A percentile compares a stretch with the other conserved stretches of the same genome.
These are phyloP conservation scores for Anthopleura xanthogrammica DNA, from an alignment of 92 coral and sea anemone species.

Conservation along the genomic window DNA sequence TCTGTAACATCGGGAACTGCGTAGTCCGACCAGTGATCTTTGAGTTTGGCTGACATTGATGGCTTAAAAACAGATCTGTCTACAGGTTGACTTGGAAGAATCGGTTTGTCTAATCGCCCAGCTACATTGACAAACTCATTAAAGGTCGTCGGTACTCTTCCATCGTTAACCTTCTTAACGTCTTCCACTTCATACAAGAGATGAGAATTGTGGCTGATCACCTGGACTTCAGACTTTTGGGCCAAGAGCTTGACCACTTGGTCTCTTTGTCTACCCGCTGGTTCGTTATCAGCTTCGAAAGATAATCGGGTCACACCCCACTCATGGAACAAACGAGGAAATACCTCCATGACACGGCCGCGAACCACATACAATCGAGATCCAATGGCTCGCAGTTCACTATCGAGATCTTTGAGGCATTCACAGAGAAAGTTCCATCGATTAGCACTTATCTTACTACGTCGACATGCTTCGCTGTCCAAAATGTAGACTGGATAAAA, in stretches of 20 bases:
- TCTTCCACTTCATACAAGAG: slow-evolving; percentile 67
- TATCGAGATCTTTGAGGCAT: slow-evolving; percentile 72
- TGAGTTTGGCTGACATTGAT: slow-evolving; percentile 42
- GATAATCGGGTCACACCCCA: slow-evolving; percentile 60
- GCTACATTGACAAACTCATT: slow-evolving; percentile 55
- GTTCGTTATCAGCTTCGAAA: slow-evolving; percentile 77
- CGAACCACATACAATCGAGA: slow-evolving; percentile 66
- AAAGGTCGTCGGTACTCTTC: slow-evolving; percentile 57
- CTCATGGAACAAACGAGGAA: slow-evolving; percentile 52
- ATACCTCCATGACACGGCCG: slow-evolving; percentile 48
- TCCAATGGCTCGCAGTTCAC: slow-evolving; percentile 41
- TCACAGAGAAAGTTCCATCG: slow-evolving; percentile 74
- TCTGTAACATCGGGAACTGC: slow-evolving; percentile 59
- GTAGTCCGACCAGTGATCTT: slow-evolving; percentile 15
- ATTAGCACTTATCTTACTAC: slow-evolving; percentile 66
- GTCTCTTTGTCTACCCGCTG: slow-evolving; percentile 72
- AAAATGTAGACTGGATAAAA: slow-evolving; percentile 76
- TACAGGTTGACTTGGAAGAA: slow-evolving; percentile 35
- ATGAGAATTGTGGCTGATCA: slow-evolving; percentile 72
- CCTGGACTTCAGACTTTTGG: slow-evolving; percentile 55
- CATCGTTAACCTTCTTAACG: slow-evolving; percentile 42
- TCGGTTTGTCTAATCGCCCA: slow-evolving; percentile 51
- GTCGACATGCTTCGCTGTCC: slow-evolving; percentile 62
- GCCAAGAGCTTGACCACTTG: slow-evolving; percentile 60
- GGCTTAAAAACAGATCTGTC: slow-evolving; percentile 31